Evolutionary conservation across 2,888 invertebrate genomes (phyloP), one percentile per base, ranked within the genome.

Genomic region (Cordylochernes scorpioides): DNA sequence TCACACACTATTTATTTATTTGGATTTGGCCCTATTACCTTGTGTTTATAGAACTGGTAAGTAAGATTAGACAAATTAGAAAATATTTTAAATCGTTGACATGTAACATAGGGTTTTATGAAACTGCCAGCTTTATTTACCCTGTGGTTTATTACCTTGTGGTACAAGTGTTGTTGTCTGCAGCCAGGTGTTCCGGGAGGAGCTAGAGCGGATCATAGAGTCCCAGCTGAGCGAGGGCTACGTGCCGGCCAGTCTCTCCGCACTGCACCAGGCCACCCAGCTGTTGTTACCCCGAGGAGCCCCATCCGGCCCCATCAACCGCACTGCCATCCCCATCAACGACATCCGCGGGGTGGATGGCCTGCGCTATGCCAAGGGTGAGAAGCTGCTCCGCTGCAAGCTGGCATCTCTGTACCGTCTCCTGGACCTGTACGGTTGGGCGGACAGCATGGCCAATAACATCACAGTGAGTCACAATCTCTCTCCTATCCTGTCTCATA

Each of bases 291-390:
- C 42, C 6, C 38, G 38, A 18, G 32, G 31, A 12, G 36, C 38
- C 17, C 31, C 33, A 10, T 25, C 29, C 16, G 24, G 28, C 14
- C 27, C 17, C 16, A 78, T 56, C 77, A 75, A 31, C 68, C 43
- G 29, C 34, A 44, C 30, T 32, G 48, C 84, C 44, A 67, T 84
- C 45, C 94, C 94, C 27, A 84, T 99, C 48, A 86, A 88, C 55
- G 97, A 97, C 58, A 82, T 97, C 49, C 69, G 88, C 31, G 88
- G 91, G 24, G 72, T 84, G 35, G 91, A 91, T 49, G 72, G 80
- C 10, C 68, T 78, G 55, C 71, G 71, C 14, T 84, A 88, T 55
- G 75, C 73, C 41, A 84, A 84, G 55, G 82, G 82, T 5, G 97
- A 97, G 58, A 84, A 86, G 59, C 65, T 78, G 39, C 61, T 86